phyloP scores from a whole-genome alignment of 2,888 invertebrate genomes.

The Melanophora roralis region DNA sequence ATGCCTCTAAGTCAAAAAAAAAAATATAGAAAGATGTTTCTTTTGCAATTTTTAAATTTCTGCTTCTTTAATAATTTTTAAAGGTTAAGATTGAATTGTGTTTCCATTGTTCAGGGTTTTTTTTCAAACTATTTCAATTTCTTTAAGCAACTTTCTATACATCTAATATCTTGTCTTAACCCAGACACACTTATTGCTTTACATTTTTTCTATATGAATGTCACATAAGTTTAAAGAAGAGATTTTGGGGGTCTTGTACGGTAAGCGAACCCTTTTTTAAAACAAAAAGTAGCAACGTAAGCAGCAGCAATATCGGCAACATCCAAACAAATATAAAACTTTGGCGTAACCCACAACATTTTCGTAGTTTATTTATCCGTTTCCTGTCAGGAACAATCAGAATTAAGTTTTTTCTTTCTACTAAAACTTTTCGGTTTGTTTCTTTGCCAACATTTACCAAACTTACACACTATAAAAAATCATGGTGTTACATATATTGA shows the following conservation, averaged over 20 bases:
- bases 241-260: conserved; percentile 24
- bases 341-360: conserved; percentile 58
- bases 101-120: too few species aligned
- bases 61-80: neutral
- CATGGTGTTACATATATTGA: conserved; percentile 17
- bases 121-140: neutral
- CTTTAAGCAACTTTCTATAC: neutral
- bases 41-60: too few species aligned
- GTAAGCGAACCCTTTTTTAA: conserved; percentile 45
- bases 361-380: conserved; percentile 63
- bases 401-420: conserved; percentile 48
- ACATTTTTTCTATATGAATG: conserved; percentile 1
- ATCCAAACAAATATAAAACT: conserved; percentile 48
- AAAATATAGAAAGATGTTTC: too few species aligned
- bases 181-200: conserved; percentile 7
- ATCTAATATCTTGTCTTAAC: neutral
- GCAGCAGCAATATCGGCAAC: conserved; percentile 4
- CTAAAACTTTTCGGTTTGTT: conserved; percentile 15
- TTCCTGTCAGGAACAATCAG: conserved; percentile 65
- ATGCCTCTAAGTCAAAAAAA: too few species aligned
- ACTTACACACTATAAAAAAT: neutral
- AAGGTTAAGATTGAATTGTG: too few species aligned
- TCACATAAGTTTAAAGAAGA: too few species aligned
- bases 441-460: conserved; percentile 5
- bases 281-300: conserved; percentile 6